Evolutionary conservation across 2,797 vertebrate genomes (phyloP), one percentile per base, ranked within the genome.

Genomic region (Gadopsis marmoratus): DNA sequence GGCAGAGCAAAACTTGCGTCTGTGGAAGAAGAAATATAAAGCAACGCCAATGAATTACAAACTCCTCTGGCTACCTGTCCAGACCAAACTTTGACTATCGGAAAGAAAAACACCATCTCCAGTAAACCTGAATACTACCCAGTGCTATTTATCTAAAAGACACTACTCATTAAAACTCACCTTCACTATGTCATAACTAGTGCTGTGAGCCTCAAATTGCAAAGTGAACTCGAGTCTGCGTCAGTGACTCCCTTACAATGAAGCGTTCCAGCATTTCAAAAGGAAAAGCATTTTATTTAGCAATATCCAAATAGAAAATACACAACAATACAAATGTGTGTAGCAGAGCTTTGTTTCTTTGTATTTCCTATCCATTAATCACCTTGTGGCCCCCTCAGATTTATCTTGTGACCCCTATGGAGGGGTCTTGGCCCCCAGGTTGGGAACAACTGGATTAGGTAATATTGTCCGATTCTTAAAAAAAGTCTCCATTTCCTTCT

Each of bases 1-100:
- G 59, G 73, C 61, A 29, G 39, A 81, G 68, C 33, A 47, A 71
- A 89, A 89, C 78, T 86, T 82, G 69, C 71, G 62, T 81, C 17
- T 1, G 11, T 19, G 17, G 64, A 55, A 71, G 60, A n/a, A 61
- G 29, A 61, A 67, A 82, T 68, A 72, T 23, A 70, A 77, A 84
- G 51, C 29, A 35, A 59, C 50, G 71, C 19, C 58, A 29, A 37
- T 19, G 14, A n/a, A 29, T 48, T 12, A 39, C 7, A 37, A n/a
- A 58, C 31, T 43, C 5, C 19, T 6, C 19, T 56, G n/a, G 31
- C 16, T 47, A 29, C 39, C 48, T 19, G 41, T 26, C 33, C 73
- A 31, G 9, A 47, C 53, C n/a, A 65, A 69, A 55, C n/a, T 43
- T 16, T 17, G 58, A 56, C 29, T 10, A 1, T 54, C 23, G 33